phyloP scores from a whole-genome alignment of 2,888 invertebrate species.

The Scelioninae gen. 2 region DNA sequence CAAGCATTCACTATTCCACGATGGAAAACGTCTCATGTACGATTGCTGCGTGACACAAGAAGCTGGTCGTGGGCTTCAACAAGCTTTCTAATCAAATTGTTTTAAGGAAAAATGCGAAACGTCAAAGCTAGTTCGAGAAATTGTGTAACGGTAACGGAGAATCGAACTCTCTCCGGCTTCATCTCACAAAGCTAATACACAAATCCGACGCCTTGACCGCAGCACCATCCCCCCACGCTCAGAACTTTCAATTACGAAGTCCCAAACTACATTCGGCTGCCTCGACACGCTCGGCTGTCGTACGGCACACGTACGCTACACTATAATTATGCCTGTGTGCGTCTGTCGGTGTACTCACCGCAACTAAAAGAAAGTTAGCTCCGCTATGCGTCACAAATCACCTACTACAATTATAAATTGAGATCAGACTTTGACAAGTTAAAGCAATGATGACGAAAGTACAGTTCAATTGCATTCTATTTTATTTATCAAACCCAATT shows the following conservation, averaged over 20 bases:
- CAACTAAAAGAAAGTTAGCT: slow-evolving; percentile 28
- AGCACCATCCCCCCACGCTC: slow-evolving; percentile 18
- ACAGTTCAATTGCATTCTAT: no score
- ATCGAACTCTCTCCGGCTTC: slow-evolving; percentile 47
- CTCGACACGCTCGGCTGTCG: slow-evolving; percentile 1
- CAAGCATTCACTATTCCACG: no score
- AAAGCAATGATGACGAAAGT: no score
- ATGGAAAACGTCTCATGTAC: no score
- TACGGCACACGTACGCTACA: no score
- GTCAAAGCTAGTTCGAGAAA: no score
- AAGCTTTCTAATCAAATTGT: no score
- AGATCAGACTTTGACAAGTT: slow-evolving; percentile 24
- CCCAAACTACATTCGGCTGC: slow-evolving; percentile 7
- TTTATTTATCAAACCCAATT: no score
- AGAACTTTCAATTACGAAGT: not conserved
- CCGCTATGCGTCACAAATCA: slow-evolving; percentile 29
- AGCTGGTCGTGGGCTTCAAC: no score
- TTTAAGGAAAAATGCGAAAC: no score
- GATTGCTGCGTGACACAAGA: no score
- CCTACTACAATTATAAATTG: slow-evolving; percentile 18
- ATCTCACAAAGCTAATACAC: slow-evolving; percentile 21
- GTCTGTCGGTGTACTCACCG: slow-evolving; percentile 4
- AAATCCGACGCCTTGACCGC: slow-evolving; percentile 39
- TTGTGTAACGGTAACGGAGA: not conserved
- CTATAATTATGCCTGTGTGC: no score